These are phyloP conservation scores for Spilosoma lubricipeda DNA, from an alignment of 2,888 invertebrate genomes.

Conservation along the genomic window DNA sequence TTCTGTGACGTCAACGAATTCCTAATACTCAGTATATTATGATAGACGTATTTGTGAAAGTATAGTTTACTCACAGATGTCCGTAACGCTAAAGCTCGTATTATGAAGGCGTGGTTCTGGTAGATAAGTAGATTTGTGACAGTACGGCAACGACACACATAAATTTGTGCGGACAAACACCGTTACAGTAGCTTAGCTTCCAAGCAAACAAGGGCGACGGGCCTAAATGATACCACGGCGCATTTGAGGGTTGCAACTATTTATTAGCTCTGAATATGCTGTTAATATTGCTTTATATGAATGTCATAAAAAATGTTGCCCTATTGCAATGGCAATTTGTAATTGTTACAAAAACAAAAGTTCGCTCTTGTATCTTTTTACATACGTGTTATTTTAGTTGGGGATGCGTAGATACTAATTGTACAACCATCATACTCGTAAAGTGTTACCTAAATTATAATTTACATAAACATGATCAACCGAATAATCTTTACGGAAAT, in stretches of 20 bases:
- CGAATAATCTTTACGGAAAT: not conserved
- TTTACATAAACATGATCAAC: not conserved
- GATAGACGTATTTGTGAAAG: constrained; percentile 44
- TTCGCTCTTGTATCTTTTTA: not conserved
- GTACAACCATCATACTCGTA: not conserved
- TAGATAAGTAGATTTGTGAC: constrained; percentile 86
- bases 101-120: constrained; percentile 81
- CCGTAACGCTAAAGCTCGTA: constrained; percentile 60
- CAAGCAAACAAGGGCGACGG: constrained; percentile 78
- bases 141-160: constrained; percentile 78
- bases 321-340: constrained; percentile 14
- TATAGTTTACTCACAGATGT: constrained; percentile 70
- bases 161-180: constrained; percentile 82
- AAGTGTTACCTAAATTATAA: too few species aligned
- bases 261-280: constrained; percentile 69
- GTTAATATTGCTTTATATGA: constrained; percentile 53
- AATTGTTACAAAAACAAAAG: not conserved
- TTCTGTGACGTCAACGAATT: not conserved
- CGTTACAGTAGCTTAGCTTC: constrained; percentile 83
- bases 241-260: constrained; percentile 70
- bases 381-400: not conserved
- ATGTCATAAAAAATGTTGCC: constrained; percentile 42
- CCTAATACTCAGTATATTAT: constrained; percentile 31
- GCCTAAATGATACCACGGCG: constrained; percentile 65
- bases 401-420: not conserved